Percentiles rank a stretch among this genome's conserved stretches.
Evolutionary conservation across 2,888 invertebrate genomes (phyloP).

Genomic region (Leptinotarsa haldemani): DNA sequence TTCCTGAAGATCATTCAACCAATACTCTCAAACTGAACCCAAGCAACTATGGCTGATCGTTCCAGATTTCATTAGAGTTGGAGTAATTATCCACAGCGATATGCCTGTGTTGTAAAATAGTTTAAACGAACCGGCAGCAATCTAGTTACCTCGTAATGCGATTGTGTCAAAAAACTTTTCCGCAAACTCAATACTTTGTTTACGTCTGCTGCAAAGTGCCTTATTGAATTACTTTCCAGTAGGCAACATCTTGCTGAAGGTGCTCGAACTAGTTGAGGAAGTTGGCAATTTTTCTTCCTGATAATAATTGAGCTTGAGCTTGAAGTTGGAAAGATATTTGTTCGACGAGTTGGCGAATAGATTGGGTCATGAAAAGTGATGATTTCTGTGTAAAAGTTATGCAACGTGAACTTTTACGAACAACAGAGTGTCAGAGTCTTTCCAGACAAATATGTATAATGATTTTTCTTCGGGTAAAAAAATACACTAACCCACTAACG

Average conservation of each 20-base stretch:
- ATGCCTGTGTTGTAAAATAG: constrained; percentile 4
- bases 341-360: neutral
- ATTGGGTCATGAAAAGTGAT: neutral
- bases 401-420: neutral
- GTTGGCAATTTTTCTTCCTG: constrained; percentile 7
- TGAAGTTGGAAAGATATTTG: neutral
- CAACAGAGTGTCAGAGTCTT: neutral
- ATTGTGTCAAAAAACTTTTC: constrained; percentile 15
- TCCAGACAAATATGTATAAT: no score
- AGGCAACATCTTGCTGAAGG: constrained; percentile 18
- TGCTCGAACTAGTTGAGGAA: constrained; percentile 9
- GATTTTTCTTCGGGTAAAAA: no score
- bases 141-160: constrained; percentile 16
- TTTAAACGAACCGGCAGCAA: constrained; percentile 9
- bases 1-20: no score
- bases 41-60: neutral
- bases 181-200: constrained; percentile 21
- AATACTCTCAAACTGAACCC: no score
- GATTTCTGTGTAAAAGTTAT: neutral
- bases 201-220: constrained; percentile 11
- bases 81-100: neutral
- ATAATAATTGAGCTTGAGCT: constrained; percentile 5
- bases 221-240: constrained; percentile 13
- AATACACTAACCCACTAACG: no score
- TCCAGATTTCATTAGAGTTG: neutral